These are phyloP conservation scores for Indri indri DNA, from an alignment of 2,113 vertebrate genomes.

Conservation along the genomic window DNA sequence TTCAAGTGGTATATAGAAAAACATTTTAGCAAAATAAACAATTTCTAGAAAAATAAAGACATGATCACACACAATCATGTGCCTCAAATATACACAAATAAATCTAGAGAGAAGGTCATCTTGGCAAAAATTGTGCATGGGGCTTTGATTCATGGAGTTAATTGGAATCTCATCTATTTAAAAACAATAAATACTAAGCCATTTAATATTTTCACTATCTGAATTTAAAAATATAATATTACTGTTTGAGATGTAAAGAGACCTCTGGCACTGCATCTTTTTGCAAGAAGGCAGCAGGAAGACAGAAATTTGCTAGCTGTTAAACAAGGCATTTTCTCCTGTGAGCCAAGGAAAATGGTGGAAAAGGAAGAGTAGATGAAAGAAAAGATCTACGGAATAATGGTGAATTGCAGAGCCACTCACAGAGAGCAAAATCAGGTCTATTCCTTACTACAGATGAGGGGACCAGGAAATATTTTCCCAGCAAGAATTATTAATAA, in stretches of 20 bases:
- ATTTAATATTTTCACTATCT: neutral
- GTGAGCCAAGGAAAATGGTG: neutral
- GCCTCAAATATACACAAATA: neutral
- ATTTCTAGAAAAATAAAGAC: neutral
- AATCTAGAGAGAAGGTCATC: neutral
- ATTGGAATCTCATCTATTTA: neutral
- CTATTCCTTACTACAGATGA: neutral
- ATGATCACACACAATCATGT: neutral
- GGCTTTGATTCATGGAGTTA: neutral
- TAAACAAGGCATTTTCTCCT: neutral
- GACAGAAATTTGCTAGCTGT: neutral
- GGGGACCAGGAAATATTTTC: neutral
- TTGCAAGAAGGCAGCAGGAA: neutral
- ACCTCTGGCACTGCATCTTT: neutral
- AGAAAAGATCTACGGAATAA: neutral
- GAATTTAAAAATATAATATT: neutral
- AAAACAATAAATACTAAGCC: neutral
- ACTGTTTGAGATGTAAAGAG: neutral
- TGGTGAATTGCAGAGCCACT: neutral
- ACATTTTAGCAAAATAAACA: neutral
- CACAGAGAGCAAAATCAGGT: neutral
- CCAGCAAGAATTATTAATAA: neutral
- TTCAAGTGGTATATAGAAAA: neutral
- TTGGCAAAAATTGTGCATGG: neutral
- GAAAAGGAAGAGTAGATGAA: neutral